A percentile compares a stretch with the other conserved stretches of the same genome.
These are phyloP conservation scores for Spialia ferax DNA, from an alignment of 2,888 invertebrate species.

Conservation along the genomic window DNA sequence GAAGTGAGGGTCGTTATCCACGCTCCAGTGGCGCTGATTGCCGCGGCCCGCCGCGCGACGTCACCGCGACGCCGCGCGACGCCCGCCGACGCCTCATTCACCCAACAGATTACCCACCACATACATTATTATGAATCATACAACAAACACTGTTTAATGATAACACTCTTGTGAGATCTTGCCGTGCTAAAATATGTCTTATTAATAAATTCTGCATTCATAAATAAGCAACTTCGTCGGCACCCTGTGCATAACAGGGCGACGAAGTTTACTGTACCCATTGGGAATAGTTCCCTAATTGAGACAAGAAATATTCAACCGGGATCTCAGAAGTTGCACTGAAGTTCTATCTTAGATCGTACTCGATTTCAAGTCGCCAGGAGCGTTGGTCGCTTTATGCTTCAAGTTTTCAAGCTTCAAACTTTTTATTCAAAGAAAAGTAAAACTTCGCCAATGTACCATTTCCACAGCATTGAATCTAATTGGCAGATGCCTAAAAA, in stretches of 20 bases:
- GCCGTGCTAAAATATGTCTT: background rate
- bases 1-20: constrained; percentile 19
- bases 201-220: background rate
- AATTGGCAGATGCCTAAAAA: background rate
- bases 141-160: constrained; percentile 13
- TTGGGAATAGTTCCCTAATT: background rate
- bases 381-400: background rate
- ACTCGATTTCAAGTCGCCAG: background rate
- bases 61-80: background rate
- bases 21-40: constrained; percentile 23
- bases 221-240: too few species aligned
- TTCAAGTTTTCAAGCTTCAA: background rate
- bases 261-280: background rate
- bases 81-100: constrained; percentile 13
- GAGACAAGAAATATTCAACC: background rate
- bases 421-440: background rate
- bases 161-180: background rate
- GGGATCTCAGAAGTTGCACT: background rate
- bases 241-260: too few species aligned
- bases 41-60: constrained; percentile 13
- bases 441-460: background rate
- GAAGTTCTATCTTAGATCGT: background rate
- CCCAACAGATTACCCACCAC: constrained; percentile 4
- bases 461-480: background rate
- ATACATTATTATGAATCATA: constrained; percentile 29